These are phyloP conservation scores for Sinotaia quadrata DNA, from an alignment of 2,888 invertebrate genomes.

Conservation along the genomic window DNA sequence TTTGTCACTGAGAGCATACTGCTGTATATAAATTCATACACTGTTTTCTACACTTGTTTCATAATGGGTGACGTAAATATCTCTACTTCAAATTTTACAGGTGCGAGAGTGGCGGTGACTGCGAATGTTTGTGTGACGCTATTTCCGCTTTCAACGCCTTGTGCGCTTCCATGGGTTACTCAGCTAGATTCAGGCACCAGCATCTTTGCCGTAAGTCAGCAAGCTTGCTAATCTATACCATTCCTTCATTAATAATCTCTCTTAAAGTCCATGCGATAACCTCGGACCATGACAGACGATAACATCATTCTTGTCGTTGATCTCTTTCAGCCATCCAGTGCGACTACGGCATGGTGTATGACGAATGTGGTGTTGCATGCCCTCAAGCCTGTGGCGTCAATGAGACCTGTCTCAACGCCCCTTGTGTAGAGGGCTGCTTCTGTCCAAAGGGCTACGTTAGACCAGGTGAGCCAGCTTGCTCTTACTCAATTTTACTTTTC, in stretches of 20 bases:
- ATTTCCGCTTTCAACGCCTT: slow-evolving; percentile 88
- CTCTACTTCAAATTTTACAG: too few relatives aligned
- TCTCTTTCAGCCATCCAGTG: slow-evolving; percentile 86
- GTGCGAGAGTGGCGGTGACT: slow-evolving; percentile 90
- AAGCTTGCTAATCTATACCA: too few relatives aligned
- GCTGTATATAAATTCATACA: too few relatives aligned
- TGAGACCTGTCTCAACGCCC: slow-evolving; percentile 47
- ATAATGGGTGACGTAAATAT: too few relatives aligned
- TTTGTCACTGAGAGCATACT: too few relatives aligned
- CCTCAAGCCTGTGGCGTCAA: slow-evolving; percentile 80
- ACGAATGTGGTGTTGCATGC: slow-evolving; percentile 85
- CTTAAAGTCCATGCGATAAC: too few relatives aligned
- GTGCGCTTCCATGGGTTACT: slow-evolving; percentile 80
- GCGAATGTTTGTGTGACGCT: slow-evolving; percentile 90
- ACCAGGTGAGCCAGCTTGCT: slow-evolving; percentile 44
- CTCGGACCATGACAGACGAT: too few relatives aligned
- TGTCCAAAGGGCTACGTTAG: slow-evolving; percentile 59
- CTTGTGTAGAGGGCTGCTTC: slow-evolving; percentile 66
- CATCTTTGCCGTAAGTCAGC: slow-evolving; percentile 89
- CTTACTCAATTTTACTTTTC: not conserved
- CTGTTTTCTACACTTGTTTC: too few relatives aligned
- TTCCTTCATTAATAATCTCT: too few relatives aligned
- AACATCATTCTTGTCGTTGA: too few relatives aligned
- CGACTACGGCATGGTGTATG: slow-evolving; percentile 85
- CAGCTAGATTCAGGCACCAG: slow-evolving; percentile 85